phyloP scores from a whole-genome alignment of 2,113 vertebrate genomes.

The Gambusia affinis region DNA sequence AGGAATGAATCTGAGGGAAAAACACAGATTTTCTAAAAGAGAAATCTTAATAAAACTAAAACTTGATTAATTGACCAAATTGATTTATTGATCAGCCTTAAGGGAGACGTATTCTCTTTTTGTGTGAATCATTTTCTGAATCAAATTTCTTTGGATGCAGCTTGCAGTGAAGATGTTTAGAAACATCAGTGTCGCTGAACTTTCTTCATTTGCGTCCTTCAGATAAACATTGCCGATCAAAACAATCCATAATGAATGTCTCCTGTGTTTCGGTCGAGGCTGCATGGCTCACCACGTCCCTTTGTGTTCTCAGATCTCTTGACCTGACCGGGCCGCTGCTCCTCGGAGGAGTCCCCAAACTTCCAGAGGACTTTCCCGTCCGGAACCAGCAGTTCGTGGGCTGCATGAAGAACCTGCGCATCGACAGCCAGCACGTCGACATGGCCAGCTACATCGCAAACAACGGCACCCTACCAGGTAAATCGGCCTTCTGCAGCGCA shows the following conservation, averaged over 20 bases:
- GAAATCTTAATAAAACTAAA: too few relatives aligned
- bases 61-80: too few relatives aligned
- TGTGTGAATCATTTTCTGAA: too few relatives aligned
- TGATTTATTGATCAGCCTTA: too few relatives aligned
- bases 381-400: constrained; percentile 89
- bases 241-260: constrained; percentile 54
- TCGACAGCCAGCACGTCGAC: constrained; percentile 88
- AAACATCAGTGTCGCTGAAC: not conserved
- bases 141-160: not conserved
- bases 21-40: too few relatives aligned
- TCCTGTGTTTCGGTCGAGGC: constrained; percentile 27
- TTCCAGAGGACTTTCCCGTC: constrained; percentile 91
- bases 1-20: too few relatives aligned
- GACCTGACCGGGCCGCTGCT: constrained; percentile 93
- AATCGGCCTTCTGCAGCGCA: not conserved
- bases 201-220: not conserved
- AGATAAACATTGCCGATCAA: constrained; percentile 24
- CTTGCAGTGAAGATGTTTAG: constrained; percentile 45
- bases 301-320: constrained; percentile 83
- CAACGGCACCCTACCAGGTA: constrained; percentile 92
- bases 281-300: constrained; percentile 19
- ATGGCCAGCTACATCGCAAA: constrained; percentile 94
- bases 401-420: constrained; percentile 90
- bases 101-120: too few relatives aligned
- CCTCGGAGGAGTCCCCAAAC: constrained; percentile 89